phyloP scores from a whole-genome alignment of 2,888 invertebrate genomes.

The Octonoba sinensis region DNA sequence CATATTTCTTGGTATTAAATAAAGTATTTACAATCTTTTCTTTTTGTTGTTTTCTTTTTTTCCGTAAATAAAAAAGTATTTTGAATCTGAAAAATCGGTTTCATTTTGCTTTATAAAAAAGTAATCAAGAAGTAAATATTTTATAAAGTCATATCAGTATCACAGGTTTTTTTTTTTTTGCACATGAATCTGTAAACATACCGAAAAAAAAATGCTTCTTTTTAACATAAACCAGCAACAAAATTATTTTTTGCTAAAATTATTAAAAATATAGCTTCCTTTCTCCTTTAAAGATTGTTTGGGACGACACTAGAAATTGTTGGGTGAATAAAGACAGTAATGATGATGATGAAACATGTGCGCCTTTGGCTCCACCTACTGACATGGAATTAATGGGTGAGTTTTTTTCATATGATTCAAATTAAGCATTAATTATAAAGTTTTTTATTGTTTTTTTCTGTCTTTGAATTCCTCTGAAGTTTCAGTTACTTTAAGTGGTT shows the following conservation, averaged over 20 bases:
- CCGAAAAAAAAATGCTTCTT: too few species aligned
- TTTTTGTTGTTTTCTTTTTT: too few species aligned
- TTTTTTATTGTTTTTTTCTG: neutral
- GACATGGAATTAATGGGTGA: conserved; percentile 62
- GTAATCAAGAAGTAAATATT: too few species aligned
- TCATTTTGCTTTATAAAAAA: too few species aligned
- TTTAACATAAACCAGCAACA: too few species aligned
- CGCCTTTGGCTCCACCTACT: conserved; percentile 60
- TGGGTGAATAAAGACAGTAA: conserved; percentile 62
- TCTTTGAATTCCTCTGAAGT: neutral
- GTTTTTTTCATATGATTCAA: neutral
- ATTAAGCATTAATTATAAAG: neutral
- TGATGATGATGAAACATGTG: conserved; percentile 48
- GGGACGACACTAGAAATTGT: conserved; percentile 56
- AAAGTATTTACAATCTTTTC: too few species aligned
- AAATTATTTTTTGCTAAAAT: neutral
- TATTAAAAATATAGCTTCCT: neutral
- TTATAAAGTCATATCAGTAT: too few species aligned
- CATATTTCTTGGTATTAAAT: too few species aligned
- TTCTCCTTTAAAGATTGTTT: conserved; percentile 52
- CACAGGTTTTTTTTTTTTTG: too few species aligned
- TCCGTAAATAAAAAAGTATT: too few species aligned
- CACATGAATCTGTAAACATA: too few species aligned
- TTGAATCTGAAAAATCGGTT: too few species aligned
- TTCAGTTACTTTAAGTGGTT: neutral